phyloP scores from a whole-genome alignment of 2,888 invertebrate species.

The Drosophila hawaiiensis region DNA sequence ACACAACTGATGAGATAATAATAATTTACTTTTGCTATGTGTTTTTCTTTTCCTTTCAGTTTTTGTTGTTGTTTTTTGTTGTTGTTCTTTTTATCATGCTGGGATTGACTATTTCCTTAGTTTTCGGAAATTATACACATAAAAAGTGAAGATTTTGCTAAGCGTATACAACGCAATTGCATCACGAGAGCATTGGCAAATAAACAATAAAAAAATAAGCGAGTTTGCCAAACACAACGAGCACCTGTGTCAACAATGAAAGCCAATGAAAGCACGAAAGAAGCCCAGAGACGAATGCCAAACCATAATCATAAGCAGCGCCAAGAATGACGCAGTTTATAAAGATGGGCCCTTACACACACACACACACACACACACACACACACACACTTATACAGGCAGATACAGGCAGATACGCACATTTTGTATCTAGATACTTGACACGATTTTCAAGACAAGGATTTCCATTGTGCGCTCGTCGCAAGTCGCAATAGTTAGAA shows the following conservation, averaged over 20 bases:
- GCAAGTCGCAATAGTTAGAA: slow-evolving; percentile 40
- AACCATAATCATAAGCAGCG: slow-evolving; percentile 54
- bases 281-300: slow-evolving; percentile 41
- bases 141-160: neutral
- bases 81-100: neutral
- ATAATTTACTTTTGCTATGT: slow-evolving; percentile 4
- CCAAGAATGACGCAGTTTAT: slow-evolving; percentile 57
- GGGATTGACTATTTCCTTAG: neutral
- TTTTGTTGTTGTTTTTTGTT: too few relatives aligned
- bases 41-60: neutral
- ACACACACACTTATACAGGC: slow-evolving; percentile 4
- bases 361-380: slow-evolving; percentile 11
- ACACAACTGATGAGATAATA: slow-evolving; percentile 19
- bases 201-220: slow-evolving; percentile 31
- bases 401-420: slow-evolving; percentile 26
- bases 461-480: slow-evolving; percentile 61
- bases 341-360: slow-evolving; percentile 49
- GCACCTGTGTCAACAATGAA: slow-evolving; percentile 83
- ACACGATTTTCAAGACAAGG: slow-evolving; percentile 74
- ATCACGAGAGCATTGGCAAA: slow-evolving; percentile 66
- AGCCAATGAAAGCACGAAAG: slow-evolving; percentile 33
- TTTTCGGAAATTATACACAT: slow-evolving; percentile 8
- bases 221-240: slow-evolving; percentile 34
- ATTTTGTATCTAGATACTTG: slow-evolving; percentile 73
- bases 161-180: slow-evolving; percentile 48